These are phyloP conservation scores for Pseudoatta argentina DNA, from an alignment of 1,140 invertebrate genomes.

Conservation along the genomic window DNA sequence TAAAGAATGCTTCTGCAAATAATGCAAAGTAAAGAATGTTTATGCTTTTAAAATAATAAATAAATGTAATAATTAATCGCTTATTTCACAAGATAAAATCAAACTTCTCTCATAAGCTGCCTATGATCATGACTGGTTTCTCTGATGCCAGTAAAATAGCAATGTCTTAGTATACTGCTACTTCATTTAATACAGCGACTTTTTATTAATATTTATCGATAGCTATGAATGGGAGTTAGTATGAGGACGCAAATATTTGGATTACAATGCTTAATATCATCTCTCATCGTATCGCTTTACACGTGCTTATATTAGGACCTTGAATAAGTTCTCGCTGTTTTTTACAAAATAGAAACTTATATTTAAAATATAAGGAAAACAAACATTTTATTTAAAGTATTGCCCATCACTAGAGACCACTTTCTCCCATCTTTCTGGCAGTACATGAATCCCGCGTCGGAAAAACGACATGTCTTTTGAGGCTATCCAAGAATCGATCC, in stretches of 20 bases:
- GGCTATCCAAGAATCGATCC: too few species aligned
- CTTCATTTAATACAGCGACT: slow-evolving; percentile 44
- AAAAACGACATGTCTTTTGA: too few species aligned
- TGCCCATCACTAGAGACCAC: too few species aligned
- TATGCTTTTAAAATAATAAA: background rate
- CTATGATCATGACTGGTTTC: slow-evolving; percentile 11
- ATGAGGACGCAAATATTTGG: slow-evolving; percentile 57
- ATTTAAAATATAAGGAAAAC: too few species aligned
- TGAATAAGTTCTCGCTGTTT: too few species aligned
- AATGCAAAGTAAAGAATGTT: background rate
- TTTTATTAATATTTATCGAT: slow-evolving; percentile 59
- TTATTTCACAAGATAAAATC: background rate
- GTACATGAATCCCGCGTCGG: too few species aligned
- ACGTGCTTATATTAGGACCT: too few species aligned
- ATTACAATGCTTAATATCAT: slow-evolving; percentile 75
- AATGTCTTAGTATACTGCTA: slow-evolving; percentile 39
- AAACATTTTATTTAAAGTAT: too few species aligned
- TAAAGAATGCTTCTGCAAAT: background rate
- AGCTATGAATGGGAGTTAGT: slow-evolving; percentile 51
- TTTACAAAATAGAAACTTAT: too few species aligned
- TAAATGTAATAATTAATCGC: slow-evolving; percentile 4
- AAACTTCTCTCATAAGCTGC: background rate
- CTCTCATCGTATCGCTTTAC: slow-evolving; percentile 86
- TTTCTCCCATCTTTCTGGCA: too few species aligned
- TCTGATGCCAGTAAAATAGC: slow-evolving; percentile 25